Evolutionary conservation across 2,113 vertebrate genomes (phyloP), one percentile per base, ranked within the genome.

Genomic region (Notarius lentiginosus): DNA sequence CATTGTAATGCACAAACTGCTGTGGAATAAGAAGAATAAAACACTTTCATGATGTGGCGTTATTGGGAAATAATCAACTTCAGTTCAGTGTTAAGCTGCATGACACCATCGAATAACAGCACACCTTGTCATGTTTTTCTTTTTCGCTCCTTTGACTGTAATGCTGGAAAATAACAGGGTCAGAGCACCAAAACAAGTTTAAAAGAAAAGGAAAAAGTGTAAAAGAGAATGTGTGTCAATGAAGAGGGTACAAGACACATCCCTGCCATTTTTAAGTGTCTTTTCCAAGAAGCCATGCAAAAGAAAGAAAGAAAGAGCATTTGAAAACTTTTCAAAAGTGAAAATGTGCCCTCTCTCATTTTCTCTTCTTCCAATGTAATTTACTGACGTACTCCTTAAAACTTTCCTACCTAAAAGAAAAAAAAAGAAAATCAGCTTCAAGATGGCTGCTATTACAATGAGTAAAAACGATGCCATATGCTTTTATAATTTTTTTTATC

Each of bases 261-360:
- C 63, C 63, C 14, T 30, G 27, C 27, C 66, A 70, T 17, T 30
- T 34, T 70, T 34, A 70, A 66, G n/a, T 27, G 66, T 68, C 65
- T 68, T 68, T 68, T 68, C 65, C 12, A 12, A 70, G 27, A 70
- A 70, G 27, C 66, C 27, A 17, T 34, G 17, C 30, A 30, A 70
- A 66, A 61, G 10, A 66, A 66, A 27, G 4, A 66, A 4, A 34
- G 14, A 70, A 70, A 34, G 5, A 70, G 30, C 27, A 70, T 70
- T 70, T 68, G n/a, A 68, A 68, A 68, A 68, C 65, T 68, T 68
- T 30, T 68, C n/a, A 63, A 63, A 63, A 63, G 61, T 66, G 63
- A 17, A 70, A 70, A 70, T 70, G 66, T 70, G 1, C 27, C 30
- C 12, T 70, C 66, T 68, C 14, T 30, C 27, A 34, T 34, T 70